Percentiles rank a stretch among this genome's conserved stretches.
Conservation (phyloP, 2,113 vertebrate species). For the Cebus imitator region DNA sequence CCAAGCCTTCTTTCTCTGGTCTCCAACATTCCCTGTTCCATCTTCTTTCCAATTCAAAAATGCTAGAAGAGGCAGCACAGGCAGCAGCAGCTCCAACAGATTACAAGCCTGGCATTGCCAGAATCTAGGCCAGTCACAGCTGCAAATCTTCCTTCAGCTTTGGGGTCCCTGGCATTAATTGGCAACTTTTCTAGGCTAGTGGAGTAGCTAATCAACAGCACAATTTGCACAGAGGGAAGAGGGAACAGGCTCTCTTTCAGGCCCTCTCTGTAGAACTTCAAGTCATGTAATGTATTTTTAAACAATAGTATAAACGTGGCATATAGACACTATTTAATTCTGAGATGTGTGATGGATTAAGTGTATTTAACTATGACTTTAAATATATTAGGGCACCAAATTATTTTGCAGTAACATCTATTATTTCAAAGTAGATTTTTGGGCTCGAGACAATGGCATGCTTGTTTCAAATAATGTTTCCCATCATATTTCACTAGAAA, state of each 20-base stretch:
- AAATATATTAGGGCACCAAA: neutral
- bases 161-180: neutral
- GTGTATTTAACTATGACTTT: neutral
- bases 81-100: neutral
- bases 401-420: neutral
- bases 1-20: neutral
- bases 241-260: neutral
- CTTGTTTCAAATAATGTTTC: neutral
- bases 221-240: neutral
- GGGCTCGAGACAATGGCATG: neutral
- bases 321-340: neutral
- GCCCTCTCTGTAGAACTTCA: neutral
- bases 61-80: neutral
- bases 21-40: neutral
- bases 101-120: neutral
- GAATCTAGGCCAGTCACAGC: neutral
- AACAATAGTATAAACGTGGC: neutral
- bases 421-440: neutral
- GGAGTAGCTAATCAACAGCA: neutral
- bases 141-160: neutral
- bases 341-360: neutral
- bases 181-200: neutral
- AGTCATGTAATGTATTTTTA: neutral
- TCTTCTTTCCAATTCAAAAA: neutral
- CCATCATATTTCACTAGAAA: neutral